A percentile compares a stretch with the other conserved stretches of the same genome.
Evolutionary conservation across 2,888 invertebrate genomes (phyloP).

Genomic region (Perizoma affinitatum): DNA sequence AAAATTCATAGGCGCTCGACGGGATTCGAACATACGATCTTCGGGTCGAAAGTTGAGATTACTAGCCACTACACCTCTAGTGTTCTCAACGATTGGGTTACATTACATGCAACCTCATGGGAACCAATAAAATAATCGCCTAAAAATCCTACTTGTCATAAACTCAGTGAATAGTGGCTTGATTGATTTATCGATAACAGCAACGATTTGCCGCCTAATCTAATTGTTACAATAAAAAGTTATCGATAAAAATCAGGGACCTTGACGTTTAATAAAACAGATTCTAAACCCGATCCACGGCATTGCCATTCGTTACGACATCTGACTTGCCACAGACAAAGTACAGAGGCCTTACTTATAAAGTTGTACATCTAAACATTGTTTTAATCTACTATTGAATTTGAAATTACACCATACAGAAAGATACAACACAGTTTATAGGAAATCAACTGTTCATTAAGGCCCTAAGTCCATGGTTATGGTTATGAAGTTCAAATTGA

Average conservation of each 20-base stretch:
- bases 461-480: too few species aligned
- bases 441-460: too few species aligned
- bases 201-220: constrained; percentile 39
- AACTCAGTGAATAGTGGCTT: constrained; percentile 17
- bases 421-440: too few species aligned
- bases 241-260: constrained; percentile 58
- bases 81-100: too few species aligned
- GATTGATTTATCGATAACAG: constrained; percentile 33
- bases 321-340: constrained; percentile 41
- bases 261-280: constrained; percentile 55
- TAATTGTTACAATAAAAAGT: constrained; percentile 40
- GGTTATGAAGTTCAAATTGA: too few species aligned
- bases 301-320: constrained; percentile 61
- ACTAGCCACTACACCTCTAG: too few species aligned
- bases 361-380: too few species aligned
- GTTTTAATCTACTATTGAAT: too few species aligned
- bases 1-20: too few species aligned
- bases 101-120: neutral
- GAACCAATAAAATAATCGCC: constrained; percentile 10
- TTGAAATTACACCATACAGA: too few species aligned
- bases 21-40: too few species aligned
- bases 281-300: constrained; percentile 56
- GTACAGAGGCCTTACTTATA: neutral
- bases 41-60: too few species aligned
- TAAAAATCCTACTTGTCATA: constrained; percentile 1